Base-by-base conservation (phyloP, 2,113 vertebrate genomes). In the Cebidichthys violaceus region DNA sequence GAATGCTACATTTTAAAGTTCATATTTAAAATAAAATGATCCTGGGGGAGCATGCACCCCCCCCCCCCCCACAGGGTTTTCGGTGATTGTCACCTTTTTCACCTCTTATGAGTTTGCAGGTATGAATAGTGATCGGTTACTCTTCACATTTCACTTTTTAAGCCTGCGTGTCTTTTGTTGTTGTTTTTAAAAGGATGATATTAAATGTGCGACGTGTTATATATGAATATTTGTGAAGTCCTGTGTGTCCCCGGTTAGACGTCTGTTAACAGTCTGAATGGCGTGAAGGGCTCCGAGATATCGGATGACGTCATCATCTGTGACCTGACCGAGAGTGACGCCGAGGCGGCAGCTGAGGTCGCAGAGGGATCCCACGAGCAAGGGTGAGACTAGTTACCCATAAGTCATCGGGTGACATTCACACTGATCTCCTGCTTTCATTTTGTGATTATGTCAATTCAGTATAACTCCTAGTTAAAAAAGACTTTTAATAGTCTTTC, bases 221-320 rank as follows among this genome's bases (percentile, higher is more conserved):
- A 6, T 33, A 4, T 15, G 18, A 31, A 4, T 4, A 13, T 9
- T 62, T 64, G 1, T 43, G 1, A 35, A 17, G 22, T 45, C 17
- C 52, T 14, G 2, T 68, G 33, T 65, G 0, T 70, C 20, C 9
- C 29, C 72, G 29, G 70, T 9, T 33, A 95, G 94, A 76, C 92
- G 1, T 66, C 93, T 39, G 92, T 91, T 61, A 93, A 79, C 73
- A 91, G 77, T 65, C 64, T 92, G 70, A 92, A 61, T 18, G 94
- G 94, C 64, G 92, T 96, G 78, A 97, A 96, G 79, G 91, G 91
- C 84, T 94, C 97, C 0, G 95, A 97, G 45, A 83, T 96, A 47
- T 95, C 95, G 66, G 97, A 99, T 68, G 98, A 99, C 9, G 97
- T 99, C 29, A 95, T 99, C 85, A 97, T 99, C 91, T 98, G 97